Evolutionary conservation across 2,113 vertebrate species (phyloP), one percentile per base, ranked within the genome.

Genomic region (Apeltes quadracus): DNA sequence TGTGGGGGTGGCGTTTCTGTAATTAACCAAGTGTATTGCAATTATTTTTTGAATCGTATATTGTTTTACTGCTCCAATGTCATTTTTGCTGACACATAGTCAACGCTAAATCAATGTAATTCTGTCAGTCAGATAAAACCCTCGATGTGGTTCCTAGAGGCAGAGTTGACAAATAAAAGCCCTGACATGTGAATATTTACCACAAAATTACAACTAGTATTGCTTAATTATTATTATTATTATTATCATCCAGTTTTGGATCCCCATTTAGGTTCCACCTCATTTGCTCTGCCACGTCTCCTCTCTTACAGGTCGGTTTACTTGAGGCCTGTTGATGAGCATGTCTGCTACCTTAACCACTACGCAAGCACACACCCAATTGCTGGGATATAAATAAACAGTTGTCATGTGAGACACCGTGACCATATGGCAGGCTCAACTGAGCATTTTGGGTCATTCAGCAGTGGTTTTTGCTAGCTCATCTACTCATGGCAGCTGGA

Each of bases 301-400:
- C 65, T 44, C 32, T 65, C 39, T 43, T 41, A 43, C 38, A 71
- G 54, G 36, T 32, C 14, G 10, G 79, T 57, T 56, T 55, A 53
- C 67, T 78, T 14, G 29, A 65, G 34, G n/a, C 66, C 44, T 58
- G 59, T 81, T 78, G 59, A 84, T 69, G 65, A 82, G 43, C 64
- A 58, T 11, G 59, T 43, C 72, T 48, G 57, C 68, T 71, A 69
- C 78, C 71, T 81, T 86, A 81, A 87, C 79, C 72, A 44, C 50
- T 72, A 61, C 68, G 56, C 46, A 38, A 76, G 71, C 41, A 61
- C 69, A 76, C 64, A 83, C 76, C 32, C 64, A 81, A 78, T 78
- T 86, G 78, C 76, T 64, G 69, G 69, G 79, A 77, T 86, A 90
- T 85, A 88, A 86, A 89, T 89, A 89, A 76, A 85, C 81, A 71